A percentile compares a stretch with the other conserved stretches of the same genome.
phyloP scores from a whole-genome alignment of 2,888 invertebrate species.

The Parapristionchus giblindavisi region DNA sequence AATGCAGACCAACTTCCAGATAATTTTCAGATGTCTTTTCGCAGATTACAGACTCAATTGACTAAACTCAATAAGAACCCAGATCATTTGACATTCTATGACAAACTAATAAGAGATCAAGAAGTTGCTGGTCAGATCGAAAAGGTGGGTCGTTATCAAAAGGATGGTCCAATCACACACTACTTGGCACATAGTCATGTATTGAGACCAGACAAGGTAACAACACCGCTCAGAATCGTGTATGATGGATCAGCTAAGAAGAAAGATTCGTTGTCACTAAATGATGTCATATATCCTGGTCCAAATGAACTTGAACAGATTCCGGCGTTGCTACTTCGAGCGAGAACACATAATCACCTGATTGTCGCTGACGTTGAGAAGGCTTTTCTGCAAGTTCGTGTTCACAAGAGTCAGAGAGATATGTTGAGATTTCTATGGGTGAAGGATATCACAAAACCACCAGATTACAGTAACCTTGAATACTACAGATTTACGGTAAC shows the following conservation, averaged over 20 bases:
- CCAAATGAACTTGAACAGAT: slow-evolving; percentile 38
- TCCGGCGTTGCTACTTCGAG: slow-evolving; percentile 39
- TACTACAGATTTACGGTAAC: slow-evolving; percentile 44
- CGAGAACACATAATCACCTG: slow-evolving; percentile 29
- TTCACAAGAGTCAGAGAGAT: slow-evolving; percentile 44
- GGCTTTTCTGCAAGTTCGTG: slow-evolving; percentile 50
- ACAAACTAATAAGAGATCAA: no score
- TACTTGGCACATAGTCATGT: no score
- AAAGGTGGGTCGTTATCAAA: no score
- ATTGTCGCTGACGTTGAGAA: slow-evolving; percentile 51
- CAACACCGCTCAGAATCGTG: slow-evolving; percentile 42
- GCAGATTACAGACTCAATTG: no score
- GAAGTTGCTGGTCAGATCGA: no score
- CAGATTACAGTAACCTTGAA: slow-evolving; percentile 41
- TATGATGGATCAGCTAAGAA: slow-evolving; percentile 42
- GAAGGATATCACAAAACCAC: slow-evolving; percentile 38
- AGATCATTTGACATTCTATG: no score
- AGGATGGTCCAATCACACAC: no score
- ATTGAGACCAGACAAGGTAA: no score
- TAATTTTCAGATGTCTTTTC: no score
- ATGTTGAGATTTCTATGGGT: slow-evolving; percentile 47
- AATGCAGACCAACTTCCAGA: no score
- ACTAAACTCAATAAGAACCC: no score
- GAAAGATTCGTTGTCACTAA: slow-evolving; percentile 43
- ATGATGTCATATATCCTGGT: slow-evolving; percentile 44